Evolutionary conservation across 2,888 invertebrate species (phyloP).

Genomic region (Eurytoma californica): DNA sequence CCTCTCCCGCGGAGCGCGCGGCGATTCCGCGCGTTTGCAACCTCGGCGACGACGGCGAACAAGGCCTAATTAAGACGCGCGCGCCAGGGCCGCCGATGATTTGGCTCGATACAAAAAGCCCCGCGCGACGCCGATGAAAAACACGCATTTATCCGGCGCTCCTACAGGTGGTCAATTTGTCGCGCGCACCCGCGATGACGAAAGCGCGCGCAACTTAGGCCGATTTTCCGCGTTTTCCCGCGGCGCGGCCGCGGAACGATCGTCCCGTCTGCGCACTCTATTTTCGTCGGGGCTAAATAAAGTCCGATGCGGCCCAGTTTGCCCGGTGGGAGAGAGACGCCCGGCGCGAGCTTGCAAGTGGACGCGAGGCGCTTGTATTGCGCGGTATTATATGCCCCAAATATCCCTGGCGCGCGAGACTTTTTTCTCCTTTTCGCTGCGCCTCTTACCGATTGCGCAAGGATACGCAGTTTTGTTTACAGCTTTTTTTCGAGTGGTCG

Average conservation of each 20-base stretch:
- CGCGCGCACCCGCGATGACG: constrained; percentile 18
- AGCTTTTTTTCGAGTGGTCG: neutral
- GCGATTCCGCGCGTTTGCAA: too few relatives aligned
- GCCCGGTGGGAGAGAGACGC: constrained; percentile 59
- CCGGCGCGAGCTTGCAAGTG: constrained; percentile 56
- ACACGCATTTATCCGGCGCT: constrained; percentile 17
- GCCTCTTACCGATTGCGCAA: constrained; percentile 4
- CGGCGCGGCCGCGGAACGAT: constrained; percentile 12
- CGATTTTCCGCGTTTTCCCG: constrained; percentile 38
- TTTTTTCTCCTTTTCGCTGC: constrained; percentile 32
- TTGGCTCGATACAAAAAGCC: constrained; percentile 26
- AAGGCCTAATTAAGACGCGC: too few relatives aligned
- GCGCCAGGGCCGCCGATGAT: neutral
- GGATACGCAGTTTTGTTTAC: neutral
- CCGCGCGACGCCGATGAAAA: neutral
- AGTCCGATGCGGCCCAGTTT: constrained; percentile 70
- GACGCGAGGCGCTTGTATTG: constrained; percentile 55
- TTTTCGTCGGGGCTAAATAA: constrained; percentile 71
- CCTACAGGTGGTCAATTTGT: constrained; percentile 48
- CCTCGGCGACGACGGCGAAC: too few relatives aligned
- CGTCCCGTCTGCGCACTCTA: constrained; percentile 58
- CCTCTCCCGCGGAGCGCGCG: too few relatives aligned
- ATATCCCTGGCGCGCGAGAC: constrained; percentile 65
- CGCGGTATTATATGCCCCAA: constrained; percentile 63
- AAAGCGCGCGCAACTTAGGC: neutral